Percentiles rank a stretch among this genome's conserved stretches.
Evolutionary conservation across 2,888 invertebrate genomes (phyloP).

Genomic region (Baronia brevicornis): DNA sequence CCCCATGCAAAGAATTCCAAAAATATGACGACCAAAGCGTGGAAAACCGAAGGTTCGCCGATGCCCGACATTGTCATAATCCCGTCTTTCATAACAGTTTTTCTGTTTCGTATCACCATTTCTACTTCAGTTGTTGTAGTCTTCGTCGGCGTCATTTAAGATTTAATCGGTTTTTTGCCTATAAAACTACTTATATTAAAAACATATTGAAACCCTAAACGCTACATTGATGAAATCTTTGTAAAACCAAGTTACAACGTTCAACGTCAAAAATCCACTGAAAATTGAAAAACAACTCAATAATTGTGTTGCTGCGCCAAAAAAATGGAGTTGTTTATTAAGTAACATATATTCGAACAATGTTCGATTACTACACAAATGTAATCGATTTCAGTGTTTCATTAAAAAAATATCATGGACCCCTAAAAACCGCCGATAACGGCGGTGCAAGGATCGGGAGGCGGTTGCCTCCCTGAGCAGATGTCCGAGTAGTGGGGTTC

Average conservation of each 20-base stretch:
- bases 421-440: no score
- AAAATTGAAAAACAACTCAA: slow-evolving; percentile 68
- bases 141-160: slow-evolving; percentile 82
- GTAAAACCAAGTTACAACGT: slow-evolving; percentile 50
- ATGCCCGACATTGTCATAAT: slow-evolving; percentile 92
- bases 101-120: slow-evolving; percentile 90
- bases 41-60: slow-evolving; percentile 97
- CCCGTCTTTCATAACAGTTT: slow-evolving; percentile 91
- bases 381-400: no score
- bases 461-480: no score
- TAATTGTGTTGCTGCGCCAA: slow-evolving; percentile 41
- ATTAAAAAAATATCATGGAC: no score
- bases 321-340: slow-evolving; percentile 9
- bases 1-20: slow-evolving; percentile 99
- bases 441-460: no score
- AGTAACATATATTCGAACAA: no score
- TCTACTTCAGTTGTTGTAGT: slow-evolving; percentile 89
- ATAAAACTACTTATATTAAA: slow-evolving; percentile 58
- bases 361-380: no score
- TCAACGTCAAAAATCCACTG: slow-evolving; percentile 69
- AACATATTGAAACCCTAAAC: slow-evolving; percentile 59
- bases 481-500: no score
- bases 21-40: slow-evolving; percentile 99
- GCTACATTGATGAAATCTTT: slow-evolving; percentile 47
- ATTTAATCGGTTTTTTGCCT: slow-evolving; percentile 48